Evolutionary conservation across 64 coral and sea anemone species (phyloP).

Genomic region (Catalaphyllia jardinei): DNA sequence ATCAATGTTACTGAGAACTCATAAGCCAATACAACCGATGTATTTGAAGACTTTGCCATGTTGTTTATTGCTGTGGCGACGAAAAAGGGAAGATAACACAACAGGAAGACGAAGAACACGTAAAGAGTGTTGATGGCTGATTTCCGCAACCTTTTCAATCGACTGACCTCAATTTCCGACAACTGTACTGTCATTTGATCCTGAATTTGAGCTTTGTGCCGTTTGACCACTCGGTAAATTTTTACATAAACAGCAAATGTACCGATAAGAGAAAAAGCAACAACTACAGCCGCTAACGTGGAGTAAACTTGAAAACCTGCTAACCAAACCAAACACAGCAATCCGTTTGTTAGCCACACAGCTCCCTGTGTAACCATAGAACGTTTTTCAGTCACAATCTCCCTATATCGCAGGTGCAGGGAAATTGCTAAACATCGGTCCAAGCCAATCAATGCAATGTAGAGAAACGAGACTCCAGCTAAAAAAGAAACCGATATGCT

Average conservation of each 20-base stretch:
- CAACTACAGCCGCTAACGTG: neutral
- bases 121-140: slow-evolving; percentile 9
- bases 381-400: neutral
- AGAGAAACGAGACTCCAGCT: neutral
- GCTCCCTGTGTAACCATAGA: neutral
- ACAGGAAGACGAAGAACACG: slow-evolving; percentile 2
- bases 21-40: neutral
- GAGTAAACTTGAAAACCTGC: slow-evolving; percentile 21
- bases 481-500: neutral
- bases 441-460: neutral
- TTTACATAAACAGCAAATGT: slow-evolving; percentile 18
- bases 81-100: slow-evolving; percentile 24
- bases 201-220: neutral
- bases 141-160: neutral
- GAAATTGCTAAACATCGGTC: slow-evolving; percentile 22
- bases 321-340: neutral
- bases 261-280: neutral
- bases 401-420: neutral
- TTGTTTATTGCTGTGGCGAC: neutral
- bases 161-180: neutral
- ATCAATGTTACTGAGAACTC: slow-evolving; percentile 11
- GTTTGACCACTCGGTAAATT: neutral
- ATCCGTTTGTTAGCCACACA: neutral
- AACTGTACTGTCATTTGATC: neutral
- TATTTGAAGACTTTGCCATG: neutral